Base-by-base conservation (phyloP, 2,113 vertebrate species). In the Melanotaenia duboulayi region DNA sequence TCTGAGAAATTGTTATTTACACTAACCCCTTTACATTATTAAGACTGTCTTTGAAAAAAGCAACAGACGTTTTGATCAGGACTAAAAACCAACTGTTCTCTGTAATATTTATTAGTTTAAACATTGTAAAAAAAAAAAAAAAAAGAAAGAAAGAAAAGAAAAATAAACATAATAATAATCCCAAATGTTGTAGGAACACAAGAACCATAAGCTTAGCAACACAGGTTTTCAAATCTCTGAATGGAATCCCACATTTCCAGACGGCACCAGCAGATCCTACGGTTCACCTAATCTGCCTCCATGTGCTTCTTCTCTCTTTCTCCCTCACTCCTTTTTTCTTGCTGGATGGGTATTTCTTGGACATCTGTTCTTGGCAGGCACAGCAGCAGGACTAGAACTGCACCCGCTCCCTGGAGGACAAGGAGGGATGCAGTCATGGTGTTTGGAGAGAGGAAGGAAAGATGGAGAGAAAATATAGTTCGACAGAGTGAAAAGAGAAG, bases 331-430 rank as follows among this genome's bases (percentile, higher is more conserved):
- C 40, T 65, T 88, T 74, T 85, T 67, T 86, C 83, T 90, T 80
- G 64, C 86, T 90, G 84, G 84, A 87, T 81, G 89, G 91, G 80
- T 92, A 89, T 92, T 90, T 93, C 88, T 93, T 89, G 81, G 90
- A 93, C 93, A 94, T 94, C 92, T 93, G 93, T 92, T 94, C 89
- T 85, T 91, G 90, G 88, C 88, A 92, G 89, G 82, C 80, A 68
- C 42, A 72, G 73, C 67, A 49, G 68, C 89, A 85, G 78, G 54
- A 77, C 62, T 74, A 82, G 79, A 75, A 59, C 80, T 88, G 87
- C 84, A 80, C 81, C 81, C 51, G 51, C 50, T 88, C 88, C 89
- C 85, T 69, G 68, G 82, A 83, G 81, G 82, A 85, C 78, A 60
- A 81, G 66, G 71, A 80, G 80, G 86, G 87, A 88, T 84, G 84